These are phyloP conservation scores for Gnathonemus longibarbis DNA, from an alignment of 2,113 vertebrate species.

Conservation along the genomic window DNA sequence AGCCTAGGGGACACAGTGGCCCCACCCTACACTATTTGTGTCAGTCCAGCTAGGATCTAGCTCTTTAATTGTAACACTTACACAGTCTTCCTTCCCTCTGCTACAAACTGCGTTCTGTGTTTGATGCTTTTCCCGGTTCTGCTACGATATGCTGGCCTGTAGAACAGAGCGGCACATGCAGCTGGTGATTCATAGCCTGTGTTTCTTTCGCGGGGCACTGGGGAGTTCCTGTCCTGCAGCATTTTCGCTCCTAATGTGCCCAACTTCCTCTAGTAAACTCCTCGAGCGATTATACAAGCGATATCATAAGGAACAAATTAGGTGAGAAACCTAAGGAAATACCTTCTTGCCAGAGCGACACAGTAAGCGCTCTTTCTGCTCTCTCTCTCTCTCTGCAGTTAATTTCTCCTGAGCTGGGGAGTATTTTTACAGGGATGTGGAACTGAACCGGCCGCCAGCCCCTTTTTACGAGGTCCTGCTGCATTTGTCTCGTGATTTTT, in stretches of 20 bases:
- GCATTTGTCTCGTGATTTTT: constrained; percentile 26
- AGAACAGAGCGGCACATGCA: neutral
- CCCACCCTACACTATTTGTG: constrained; percentile 37
- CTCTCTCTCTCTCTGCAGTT: constrained; percentile 6
- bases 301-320: constrained; percentile 41
- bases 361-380: constrained; percentile 31
- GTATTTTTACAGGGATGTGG: neutral
- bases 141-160: neutral
- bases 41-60: constrained; percentile 42
- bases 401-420: constrained; percentile 36
- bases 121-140: neutral
- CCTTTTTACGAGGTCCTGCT: neutral
- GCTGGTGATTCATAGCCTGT: constrained; percentile 29
- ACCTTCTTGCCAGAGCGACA: constrained; percentile 31
- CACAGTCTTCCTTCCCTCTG: constrained; percentile 29
- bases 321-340: constrained; percentile 38
- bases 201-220: neutral
- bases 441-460: neutral
- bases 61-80: constrained; percentile 37
- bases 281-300: neutral
- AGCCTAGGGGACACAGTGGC: constrained; percentile 39
- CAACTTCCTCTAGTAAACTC: constrained; percentile 21
- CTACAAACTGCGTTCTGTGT: neutral
- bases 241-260: constrained; percentile 20
- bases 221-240: constrained; percentile 19